Evolutionary conservation across 2,113 vertebrate species (phyloP).

Genomic region (Lipophrys pholis): DNA sequence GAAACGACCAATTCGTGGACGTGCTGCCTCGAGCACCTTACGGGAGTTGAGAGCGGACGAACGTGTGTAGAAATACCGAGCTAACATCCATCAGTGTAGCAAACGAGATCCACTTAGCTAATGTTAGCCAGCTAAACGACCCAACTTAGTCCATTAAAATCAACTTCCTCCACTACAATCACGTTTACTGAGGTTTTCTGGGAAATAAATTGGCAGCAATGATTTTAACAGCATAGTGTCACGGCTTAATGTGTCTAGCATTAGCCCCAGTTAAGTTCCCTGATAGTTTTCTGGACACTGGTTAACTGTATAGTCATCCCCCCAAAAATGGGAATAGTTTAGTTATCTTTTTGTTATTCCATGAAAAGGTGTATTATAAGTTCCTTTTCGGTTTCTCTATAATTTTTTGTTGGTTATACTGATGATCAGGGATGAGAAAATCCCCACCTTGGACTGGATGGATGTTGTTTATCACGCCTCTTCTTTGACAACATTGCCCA

Average conservation of each 20-base stretch:
- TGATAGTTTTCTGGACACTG: not conserved
- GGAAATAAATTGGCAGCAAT: not conserved
- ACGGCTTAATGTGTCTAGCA: not conserved
- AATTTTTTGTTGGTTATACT: not conserved
- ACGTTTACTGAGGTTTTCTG: not conserved
- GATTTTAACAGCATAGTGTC: not conserved
- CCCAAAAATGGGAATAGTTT: too few relatives aligned
- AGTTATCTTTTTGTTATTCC: too few relatives aligned
- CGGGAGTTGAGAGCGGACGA: not conserved
- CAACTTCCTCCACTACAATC: not conserved
- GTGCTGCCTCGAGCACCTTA: accelerated
- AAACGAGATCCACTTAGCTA: conserved; percentile 69
- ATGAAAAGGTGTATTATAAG: too few relatives aligned
- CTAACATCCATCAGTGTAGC: conserved; percentile 53
- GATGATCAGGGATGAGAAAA: not conserved
- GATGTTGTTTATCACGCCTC: not conserved
- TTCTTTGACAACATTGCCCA: not conserved
- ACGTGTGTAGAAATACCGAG: conserved; percentile 25
- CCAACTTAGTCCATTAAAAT: conserved; percentile 24
- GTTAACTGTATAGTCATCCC: conserved; percentile 4
- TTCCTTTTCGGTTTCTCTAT: too few relatives aligned
- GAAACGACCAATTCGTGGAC: not conserved
- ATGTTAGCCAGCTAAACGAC: conserved; percentile 39
- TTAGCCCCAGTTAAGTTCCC: not conserved
- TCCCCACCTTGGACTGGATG: not conserved